Evolutionary conservation across 2,113 vertebrate genomes (phyloP), one percentile per base, ranked within the genome.

Genomic region (Callospermophilus lateralis): DNA sequence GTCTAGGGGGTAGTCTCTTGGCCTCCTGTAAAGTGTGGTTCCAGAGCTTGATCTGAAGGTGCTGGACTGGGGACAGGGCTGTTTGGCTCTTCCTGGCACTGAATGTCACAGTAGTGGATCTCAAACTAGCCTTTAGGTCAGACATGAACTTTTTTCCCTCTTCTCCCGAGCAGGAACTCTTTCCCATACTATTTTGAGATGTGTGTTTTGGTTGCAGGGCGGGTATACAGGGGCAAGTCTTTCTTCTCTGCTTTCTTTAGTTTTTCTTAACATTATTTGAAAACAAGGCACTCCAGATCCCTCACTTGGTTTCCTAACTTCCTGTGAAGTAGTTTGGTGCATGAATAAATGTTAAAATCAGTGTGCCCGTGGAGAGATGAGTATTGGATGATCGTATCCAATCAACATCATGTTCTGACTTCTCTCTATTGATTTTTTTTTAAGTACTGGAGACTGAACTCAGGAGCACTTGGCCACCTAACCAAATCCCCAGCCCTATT

Each of bases 351-450:
- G 10, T 37, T 81, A 24, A 61, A 61, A 83, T 63, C 16, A 24
- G 6, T 39, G 0, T 39, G 13, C 26, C 22, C 10, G 0, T 28
- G n/a, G 24, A 12, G 12, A 26, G 24, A 39, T 4, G n/a, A 26
- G 61, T n/a, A 39, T 61, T 61, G 10, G n/a, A 83, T 3, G 13
- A 39, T 61, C 11, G 30, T 83, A 76, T 1, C 28, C 22, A 61
- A 11, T 12, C 13, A 28, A 6, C 13, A 61, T 17, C 11, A 8
- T 83, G 6, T 12, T 45, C 55, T 81, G 12, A 32, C 9, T 48
- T 16, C 8, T 84, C 26, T 85, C 48, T 51, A n/a, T 73, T 42
- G n/a, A 51, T 30, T 65, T 74, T 72, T 51, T 51, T 51, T 51
- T 51, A 12, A 13, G 48, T 51, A 51, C 48, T 51, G 48, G 48